Evolutionary conservation across 2,888 invertebrate species (phyloP).

Genomic region (Stenotaenia linearis): DNA sequence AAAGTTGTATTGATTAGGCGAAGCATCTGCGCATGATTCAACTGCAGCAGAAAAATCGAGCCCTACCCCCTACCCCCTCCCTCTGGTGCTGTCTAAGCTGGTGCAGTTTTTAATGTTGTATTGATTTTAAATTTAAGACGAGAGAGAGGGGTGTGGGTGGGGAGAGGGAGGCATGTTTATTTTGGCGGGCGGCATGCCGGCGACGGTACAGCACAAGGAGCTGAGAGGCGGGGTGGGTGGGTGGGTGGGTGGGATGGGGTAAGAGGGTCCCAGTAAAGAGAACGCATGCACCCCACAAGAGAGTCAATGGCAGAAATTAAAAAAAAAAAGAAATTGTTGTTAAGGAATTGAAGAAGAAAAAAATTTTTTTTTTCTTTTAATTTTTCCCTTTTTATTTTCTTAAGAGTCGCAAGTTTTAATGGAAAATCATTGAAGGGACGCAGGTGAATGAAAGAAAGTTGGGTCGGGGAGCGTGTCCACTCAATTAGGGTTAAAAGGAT

Average conservation of each 20-base stretch:
- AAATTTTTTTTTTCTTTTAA: not conserved
- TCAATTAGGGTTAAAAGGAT: not conserved
- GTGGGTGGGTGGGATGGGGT: not conserved
- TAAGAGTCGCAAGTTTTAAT: not conserved
- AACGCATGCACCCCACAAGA: slow-evolving; percentile 15
- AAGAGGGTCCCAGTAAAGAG: not conserved
- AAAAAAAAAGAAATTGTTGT: not conserved
- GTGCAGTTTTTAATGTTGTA: slow-evolving; percentile 32
- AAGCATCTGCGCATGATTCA: slow-evolving; percentile 29
- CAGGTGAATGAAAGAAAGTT: not conserved
- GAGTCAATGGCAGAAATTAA: not conserved
- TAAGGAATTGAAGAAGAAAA: not conserved
- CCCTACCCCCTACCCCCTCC: slow-evolving; percentile 26
- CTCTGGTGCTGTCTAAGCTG: slow-evolving; percentile 28
- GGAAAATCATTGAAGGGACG: not conserved
- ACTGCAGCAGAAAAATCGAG: slow-evolving; percentile 24
- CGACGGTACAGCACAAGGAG: slow-evolving; percentile 27
- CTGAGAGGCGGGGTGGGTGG: not conserved
- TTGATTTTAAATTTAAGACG: slow-evolving; percentile 31
- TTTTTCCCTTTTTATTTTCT: not conserved
- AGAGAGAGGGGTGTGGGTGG: slow-evolving; percentile 17
- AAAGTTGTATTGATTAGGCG: slow-evolving; percentile 28
- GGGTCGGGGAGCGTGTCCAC: not conserved
- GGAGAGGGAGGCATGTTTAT: slow-evolving; percentile 29
- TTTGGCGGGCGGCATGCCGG: slow-evolving; percentile 28